Evolutionary conservation across 2,888 invertebrate genomes (phyloP), one percentile per base, ranked within the genome.

Genomic region (Phania funesta): DNA sequence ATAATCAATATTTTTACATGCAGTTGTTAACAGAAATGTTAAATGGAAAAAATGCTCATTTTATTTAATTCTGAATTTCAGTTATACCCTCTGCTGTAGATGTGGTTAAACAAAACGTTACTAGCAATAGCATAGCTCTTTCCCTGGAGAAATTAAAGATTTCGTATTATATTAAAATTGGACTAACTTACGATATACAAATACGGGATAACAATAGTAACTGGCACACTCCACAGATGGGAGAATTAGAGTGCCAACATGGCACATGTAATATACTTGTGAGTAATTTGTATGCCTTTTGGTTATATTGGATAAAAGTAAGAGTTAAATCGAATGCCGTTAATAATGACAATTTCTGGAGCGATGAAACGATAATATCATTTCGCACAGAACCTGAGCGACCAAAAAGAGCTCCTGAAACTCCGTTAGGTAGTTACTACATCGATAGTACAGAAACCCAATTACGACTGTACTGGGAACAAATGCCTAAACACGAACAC

Each of bases 381-480:
- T 92, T 94, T 84, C 92, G 92, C 84, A 96, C 96, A 9, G 90
- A 48, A 7, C 32, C 86, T 0, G 82, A 83, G 38, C 79, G 68
- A 81, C 96, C 96, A 5, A 93, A 92, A 24, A 90, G 92, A 62
- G 93, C 96, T 26, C 96, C 96, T 1, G 92, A 92, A 73, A 94
- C 94, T 4, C 93, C 93, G 83, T 91, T 93, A 29, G 96, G 96
- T 29, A 94, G 95, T 86, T 96, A 96, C 88, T 93, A 94, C 89
- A 92, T 93, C 86, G 92, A 94, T 86, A 90, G 91, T 52, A 89
- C 90, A 26, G 92, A 92, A 77, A 92, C 94, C 79, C 92, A 94
- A 74, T 92, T 95, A 54, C 93, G 93, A 88, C 91, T 96, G n/a
- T 96, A 96, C 88, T 97, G 96, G 96, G 93, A 94, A 87, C 93